phyloP scores from a whole-genome alignment of 2,113 vertebrate genomes.

The Antigone vipio region DNA sequence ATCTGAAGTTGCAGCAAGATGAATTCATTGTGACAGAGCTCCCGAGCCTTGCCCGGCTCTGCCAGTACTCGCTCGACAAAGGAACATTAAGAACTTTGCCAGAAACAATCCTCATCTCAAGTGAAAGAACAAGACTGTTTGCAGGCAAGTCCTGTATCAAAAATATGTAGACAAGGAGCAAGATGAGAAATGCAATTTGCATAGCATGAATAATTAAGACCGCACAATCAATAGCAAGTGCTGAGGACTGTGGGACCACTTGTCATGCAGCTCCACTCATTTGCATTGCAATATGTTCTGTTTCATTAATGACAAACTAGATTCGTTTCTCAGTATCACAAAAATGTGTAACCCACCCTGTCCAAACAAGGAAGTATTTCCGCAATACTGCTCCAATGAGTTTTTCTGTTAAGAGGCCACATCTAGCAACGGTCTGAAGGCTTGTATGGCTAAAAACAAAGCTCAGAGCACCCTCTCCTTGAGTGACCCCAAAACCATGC shows the following conservation, averaged over 20 bases:
- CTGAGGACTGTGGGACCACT: slow-evolving; percentile 38
- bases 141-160: slow-evolving; percentile 36
- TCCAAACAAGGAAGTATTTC: neutral
- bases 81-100: slow-evolving; percentile 45
- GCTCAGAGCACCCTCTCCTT: neutral
- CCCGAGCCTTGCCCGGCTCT: neutral
- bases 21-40: slow-evolving; percentile 21
- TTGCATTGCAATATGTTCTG: slow-evolving; percentile 46
- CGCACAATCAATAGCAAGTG: slow-evolving; percentile 33
- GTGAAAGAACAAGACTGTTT: slow-evolving; percentile 42
- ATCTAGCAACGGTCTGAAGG: neutral
- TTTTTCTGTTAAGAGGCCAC: neutral
- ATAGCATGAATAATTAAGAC: slow-evolving; percentile 58
- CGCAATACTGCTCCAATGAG: neutral
- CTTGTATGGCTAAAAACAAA: neutral
- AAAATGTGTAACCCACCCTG: neutral
- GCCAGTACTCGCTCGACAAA: neutral
- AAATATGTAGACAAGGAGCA: slow-evolving; percentile 56
- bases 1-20: neutral
- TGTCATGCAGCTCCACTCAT: slow-evolving; percentile 26
- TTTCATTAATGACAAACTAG: slow-evolving; percentile 46
- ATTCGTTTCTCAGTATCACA: neutral
- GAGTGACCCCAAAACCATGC: neutral
- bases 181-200: slow-evolving; percentile 62
- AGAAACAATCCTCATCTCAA: slow-evolving; percentile 38